phyloP scores from a whole-genome alignment of 2,797 vertebrate species.

The Crypturellus tataupa region DNA sequence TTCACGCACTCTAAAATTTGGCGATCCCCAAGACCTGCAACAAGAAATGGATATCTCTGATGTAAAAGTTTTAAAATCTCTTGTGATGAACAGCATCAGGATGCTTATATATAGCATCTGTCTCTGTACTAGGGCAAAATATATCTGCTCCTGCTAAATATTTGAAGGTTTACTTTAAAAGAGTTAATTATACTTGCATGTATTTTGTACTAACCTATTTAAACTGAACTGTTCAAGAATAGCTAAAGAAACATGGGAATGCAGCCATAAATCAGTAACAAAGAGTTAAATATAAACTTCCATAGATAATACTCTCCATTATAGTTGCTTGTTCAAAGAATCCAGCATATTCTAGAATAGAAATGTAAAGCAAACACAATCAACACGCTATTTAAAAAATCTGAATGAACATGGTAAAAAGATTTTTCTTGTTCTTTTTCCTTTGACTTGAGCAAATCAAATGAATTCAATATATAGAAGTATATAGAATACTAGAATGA shows the following conservation, averaged over 20 bases:
- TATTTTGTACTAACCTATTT: neutral
- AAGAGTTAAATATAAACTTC: neutral
- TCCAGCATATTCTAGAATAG: fast-evolving
- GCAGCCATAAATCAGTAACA: neutral
- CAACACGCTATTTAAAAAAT: neutral
- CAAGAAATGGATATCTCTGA: neutral
- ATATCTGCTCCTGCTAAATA: neutral
- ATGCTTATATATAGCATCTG: neutral
- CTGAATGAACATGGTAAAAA: neutral
- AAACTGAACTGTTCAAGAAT: neutral
- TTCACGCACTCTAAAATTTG: neutral
- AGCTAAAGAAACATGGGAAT: neutral
- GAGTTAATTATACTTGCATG: neutral
- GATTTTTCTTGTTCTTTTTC: neutral
- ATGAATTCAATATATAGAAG: neutral
- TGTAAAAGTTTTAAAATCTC: neutral
- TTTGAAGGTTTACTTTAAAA: neutral
- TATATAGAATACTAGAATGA: neutral
- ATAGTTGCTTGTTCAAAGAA: neutral
- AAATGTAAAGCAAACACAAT: fast-evolving
- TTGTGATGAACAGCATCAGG: neutral
- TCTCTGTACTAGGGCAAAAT: neutral
- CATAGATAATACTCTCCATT: neutral
- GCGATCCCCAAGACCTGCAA: neutral
- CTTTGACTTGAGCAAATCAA: neutral